These are phyloP conservation scores for Aurelia sp. DNA, from an alignment of 30 jellyfish, hydroid and myxozoan species.

Conservation along the genomic window DNA sequence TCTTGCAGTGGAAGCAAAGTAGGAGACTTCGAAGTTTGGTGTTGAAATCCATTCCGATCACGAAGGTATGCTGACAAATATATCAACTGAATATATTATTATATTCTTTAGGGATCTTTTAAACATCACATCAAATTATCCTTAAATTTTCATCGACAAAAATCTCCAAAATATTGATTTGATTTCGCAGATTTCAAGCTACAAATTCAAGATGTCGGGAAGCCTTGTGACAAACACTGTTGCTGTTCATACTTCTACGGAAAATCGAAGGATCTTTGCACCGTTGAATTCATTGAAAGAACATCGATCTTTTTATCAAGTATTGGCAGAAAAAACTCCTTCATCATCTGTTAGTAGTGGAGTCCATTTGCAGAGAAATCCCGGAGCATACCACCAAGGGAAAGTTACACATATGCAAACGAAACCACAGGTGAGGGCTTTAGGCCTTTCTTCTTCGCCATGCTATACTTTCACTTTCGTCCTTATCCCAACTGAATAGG, in stretches of 20 bases:
- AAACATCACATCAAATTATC: background rate
- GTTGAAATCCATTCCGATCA: slow-evolving; percentile 29
- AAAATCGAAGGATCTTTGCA: slow-evolving; percentile 59
- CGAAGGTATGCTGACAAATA: slow-evolving; percentile 17
- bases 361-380: slow-evolving; percentile 15
- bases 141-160: background rate
- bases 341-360: slow-evolving; percentile 35
- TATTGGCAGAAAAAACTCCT: slow-evolving; percentile 59
- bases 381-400: slow-evolving; percentile 14
- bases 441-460: slow-evolving; percentile 5
- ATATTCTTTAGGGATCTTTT: background rate
- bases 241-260: slow-evolving; percentile 36
- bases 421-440: slow-evolving; percentile 59
- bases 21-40: background rate
- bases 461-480: too few species aligned
- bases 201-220: slow-evolving; percentile 68
- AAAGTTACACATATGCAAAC: slow-evolving; percentile 25
- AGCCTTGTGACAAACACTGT: slow-evolving; percentile 25
- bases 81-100: background rate
- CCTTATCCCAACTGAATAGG: too few species aligned
- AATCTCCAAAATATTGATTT: too few species aligned
- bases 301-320: slow-evolving; percentile 55
- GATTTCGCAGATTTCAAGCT: background rate
- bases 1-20: slow-evolving; percentile 18
- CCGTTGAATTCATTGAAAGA: slow-evolving; percentile 56